Evolutionary conservation across 2,113 vertebrate species (phyloP).

Genomic region (Solenodon paradoxus): DNA sequence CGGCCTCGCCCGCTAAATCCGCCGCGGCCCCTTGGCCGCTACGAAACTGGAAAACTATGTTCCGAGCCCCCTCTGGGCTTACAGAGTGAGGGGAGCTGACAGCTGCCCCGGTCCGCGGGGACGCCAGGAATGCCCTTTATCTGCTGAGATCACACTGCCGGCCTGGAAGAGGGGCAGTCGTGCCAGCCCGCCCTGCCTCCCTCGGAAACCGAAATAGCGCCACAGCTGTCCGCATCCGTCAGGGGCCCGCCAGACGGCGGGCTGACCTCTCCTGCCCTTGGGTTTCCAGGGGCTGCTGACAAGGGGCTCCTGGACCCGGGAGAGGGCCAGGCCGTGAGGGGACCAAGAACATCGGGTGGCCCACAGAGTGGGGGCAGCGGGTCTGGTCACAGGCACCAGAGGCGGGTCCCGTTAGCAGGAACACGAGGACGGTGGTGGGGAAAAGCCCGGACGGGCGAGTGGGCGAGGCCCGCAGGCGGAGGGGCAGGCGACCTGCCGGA

Average conservation of each 20-base stretch:
- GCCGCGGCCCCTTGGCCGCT: slow-evolving; percentile 47
- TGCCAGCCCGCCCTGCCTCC: not conserved
- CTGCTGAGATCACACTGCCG: not conserved
- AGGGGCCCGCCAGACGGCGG: not conserved
- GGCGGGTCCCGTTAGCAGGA: no score
- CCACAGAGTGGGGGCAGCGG: not conserved
- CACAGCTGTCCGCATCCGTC: slow-evolving; percentile 52
- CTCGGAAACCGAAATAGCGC: not conserved
- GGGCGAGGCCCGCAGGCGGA: not conserved
- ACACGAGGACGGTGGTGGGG: no score
- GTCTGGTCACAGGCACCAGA: no score
- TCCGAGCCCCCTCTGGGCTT: slow-evolving; percentile 41
- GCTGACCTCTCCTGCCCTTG: not conserved
- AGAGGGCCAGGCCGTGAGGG: no score
- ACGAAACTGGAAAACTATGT: slow-evolving; percentile 44
- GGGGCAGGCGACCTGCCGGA: not conserved
- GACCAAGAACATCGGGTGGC: fast-evolving
- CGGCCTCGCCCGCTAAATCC: not conserved
- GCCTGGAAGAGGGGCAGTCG: not conserved
- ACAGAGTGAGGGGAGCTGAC: slow-evolving; percentile 32
- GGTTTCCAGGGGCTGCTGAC: not conserved
- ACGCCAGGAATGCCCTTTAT: slow-evolving; percentile 52
- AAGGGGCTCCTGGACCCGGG: no score
- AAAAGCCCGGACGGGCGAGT: not conserved
- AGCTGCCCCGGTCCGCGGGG: slow-evolving; percentile 54